These are phyloP conservation scores for Misgurnus mizolepis DNA, from an alignment of 2,113 vertebrate genomes.

Conservation along the genomic window DNA sequence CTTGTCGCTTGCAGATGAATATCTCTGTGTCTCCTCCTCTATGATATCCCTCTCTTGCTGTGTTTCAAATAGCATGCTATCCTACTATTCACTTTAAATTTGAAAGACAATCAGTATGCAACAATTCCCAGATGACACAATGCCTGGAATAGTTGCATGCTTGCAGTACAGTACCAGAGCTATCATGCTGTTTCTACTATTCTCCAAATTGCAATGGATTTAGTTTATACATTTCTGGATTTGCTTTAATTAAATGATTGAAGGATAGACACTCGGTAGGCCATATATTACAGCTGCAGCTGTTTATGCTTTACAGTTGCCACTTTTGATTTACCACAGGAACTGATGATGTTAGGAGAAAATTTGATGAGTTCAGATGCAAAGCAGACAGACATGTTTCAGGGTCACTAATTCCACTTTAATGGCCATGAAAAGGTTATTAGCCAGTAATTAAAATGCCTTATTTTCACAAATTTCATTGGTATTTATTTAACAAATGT, in stretches of 20 bases:
- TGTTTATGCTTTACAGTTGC: too few species aligned
- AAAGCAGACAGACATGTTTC: too few species aligned
- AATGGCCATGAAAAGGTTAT: too few species aligned
- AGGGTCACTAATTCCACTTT: too few species aligned
- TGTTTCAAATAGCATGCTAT: constrained; percentile 38
- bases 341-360: too few species aligned
- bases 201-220: not conserved
- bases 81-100: constrained; percentile 30
- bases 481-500: too few species aligned
- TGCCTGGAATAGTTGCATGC: not conserved
- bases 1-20: constrained; percentile 7
- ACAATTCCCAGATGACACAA: constrained; percentile 18
- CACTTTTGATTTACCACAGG: too few species aligned
- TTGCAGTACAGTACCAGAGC: not conserved
- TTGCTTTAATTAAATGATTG: not conserved
- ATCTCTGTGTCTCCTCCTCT: not conserved
- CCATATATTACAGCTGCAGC: not conserved
- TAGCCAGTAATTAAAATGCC: too few species aligned
- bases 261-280: too few species aligned
- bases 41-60: constrained; percentile 14
- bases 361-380: too few species aligned
- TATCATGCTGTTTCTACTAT: not conserved
- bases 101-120: constrained; percentile 18
- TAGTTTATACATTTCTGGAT: not conserved
- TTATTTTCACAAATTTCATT: too few species aligned